These are phyloP conservation scores for Epistrophe grossulariae DNA, from an alignment of 2,888 invertebrate species.

Conservation along the genomic window DNA sequence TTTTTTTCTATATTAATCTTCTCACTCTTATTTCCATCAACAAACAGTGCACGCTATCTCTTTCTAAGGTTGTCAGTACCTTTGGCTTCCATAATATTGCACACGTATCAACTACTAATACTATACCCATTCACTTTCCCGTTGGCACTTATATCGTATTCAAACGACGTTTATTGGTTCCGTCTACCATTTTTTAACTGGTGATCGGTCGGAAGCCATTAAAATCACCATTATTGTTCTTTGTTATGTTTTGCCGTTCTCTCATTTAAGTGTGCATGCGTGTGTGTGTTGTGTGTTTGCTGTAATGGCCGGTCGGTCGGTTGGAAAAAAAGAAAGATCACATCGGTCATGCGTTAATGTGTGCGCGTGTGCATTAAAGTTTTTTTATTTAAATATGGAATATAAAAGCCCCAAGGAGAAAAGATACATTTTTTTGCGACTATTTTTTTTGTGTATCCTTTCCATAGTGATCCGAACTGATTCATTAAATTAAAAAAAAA, in stretches of 20 bases:
- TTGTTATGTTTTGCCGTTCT: constrained; percentile 67
- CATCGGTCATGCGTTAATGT: constrained; percentile 69
- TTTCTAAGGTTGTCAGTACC: constrained; percentile 20
- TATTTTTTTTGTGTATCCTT: not conserved
- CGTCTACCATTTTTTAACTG: constrained; percentile 83
- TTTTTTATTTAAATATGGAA: constrained; percentile 13
- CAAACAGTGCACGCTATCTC: constrained; percentile 3
- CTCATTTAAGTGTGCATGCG: not conserved
- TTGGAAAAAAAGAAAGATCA: constrained; percentile 35
- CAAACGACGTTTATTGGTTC: constrained; percentile 83
- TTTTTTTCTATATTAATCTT: not conserved
- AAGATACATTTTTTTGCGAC: not conserved
- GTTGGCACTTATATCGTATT: constrained; percentile 74
- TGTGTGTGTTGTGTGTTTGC: constrained; percentile 32
- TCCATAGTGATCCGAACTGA: constrained; percentile 53
- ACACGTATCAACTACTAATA: constrained; percentile 37
- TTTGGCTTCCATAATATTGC: constrained; percentile 34
- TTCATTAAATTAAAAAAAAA: constrained; percentile 71
- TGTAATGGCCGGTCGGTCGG: constrained; percentile 57
- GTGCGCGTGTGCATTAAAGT: constrained; percentile 66
- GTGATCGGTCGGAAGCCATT: constrained; percentile 84
- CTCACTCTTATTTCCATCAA: not conserved
- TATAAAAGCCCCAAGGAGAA: constrained; percentile 5
- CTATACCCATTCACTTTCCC: constrained; percentile 72
- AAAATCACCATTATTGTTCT: constrained; percentile 82